A percentile compares a stretch with the other conserved stretches of the same genome.
These are phyloP conservation scores for Nebria brevicollis DNA, from an alignment of 2,888 invertebrate species.

Conservation along the genomic window DNA sequence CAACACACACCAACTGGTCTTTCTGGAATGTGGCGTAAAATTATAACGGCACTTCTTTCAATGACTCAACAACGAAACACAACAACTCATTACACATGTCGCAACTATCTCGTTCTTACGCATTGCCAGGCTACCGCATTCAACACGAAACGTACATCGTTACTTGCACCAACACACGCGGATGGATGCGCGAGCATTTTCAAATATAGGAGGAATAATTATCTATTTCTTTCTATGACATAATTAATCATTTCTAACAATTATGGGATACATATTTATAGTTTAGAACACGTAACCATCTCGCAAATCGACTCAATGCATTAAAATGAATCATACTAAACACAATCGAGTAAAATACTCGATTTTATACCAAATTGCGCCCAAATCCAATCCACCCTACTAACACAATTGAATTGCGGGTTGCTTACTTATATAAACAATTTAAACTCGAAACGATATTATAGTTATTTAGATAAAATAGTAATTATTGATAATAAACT, in stretches of 20 bases:
- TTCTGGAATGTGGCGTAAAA: neutral
- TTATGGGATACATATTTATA: neutral
- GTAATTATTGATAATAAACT: neutral
- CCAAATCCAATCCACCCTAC: neutral
- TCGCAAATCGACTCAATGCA: neutral
- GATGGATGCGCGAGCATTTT: conserved; percentile 31
- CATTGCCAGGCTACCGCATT: neutral
- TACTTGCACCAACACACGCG: neutral
- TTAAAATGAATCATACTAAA: neutral
- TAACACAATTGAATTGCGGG: neutral
- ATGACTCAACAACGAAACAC: conserved; percentile 21
- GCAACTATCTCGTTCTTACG: conserved; percentile 20
- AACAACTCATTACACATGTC: neutral
- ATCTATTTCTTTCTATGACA: conserved; percentile 28
- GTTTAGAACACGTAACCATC: neutral
- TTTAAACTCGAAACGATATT: neutral
- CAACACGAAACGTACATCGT: neutral
- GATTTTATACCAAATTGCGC: neutral
- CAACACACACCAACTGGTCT: neutral
- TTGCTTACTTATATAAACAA: neutral
- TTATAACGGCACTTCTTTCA: neutral
- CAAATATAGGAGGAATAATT: conserved; percentile 13
- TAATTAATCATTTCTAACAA: neutral
- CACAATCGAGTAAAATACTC: neutral
- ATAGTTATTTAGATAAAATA: neutral